Evolutionary conservation across 2,888 invertebrate genomes (phyloP).

Genomic region (Calameuta idolon): DNA sequence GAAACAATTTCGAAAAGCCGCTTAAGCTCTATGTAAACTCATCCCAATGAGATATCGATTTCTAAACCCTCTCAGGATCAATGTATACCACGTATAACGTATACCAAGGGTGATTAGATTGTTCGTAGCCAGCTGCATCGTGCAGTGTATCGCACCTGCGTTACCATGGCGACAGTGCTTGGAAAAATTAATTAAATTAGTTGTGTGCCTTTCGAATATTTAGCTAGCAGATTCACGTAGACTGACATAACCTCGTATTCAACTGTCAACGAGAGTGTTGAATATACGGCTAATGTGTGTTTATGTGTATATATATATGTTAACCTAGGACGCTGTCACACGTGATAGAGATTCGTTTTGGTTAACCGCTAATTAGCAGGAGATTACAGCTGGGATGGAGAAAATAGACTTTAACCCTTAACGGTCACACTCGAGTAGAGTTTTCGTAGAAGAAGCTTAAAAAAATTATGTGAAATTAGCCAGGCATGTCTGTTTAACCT

Average conservation of each 20-base stretch:
- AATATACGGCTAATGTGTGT: neutral
- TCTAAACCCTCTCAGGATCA: neutral
- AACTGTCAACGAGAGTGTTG: neutral
- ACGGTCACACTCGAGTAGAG: too few relatives aligned
- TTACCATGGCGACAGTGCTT: neutral
- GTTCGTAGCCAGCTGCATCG: neutral
- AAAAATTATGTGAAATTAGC: neutral
- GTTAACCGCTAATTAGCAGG: neutral
- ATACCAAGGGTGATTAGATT: neutral
- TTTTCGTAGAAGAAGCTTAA: too few relatives aligned
- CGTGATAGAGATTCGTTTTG: neutral
- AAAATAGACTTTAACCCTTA: too few relatives aligned
- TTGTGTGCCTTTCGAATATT: neutral
- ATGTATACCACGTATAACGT: neutral
- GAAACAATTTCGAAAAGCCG: neutral
- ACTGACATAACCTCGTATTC: neutral
- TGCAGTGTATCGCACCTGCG: neutral
- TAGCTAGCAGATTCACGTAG: neutral
- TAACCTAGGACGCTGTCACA: neutral
- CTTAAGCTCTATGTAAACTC: neutral
- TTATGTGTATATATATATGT: neutral
- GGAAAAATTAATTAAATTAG: neutral
- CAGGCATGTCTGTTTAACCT: neutral
- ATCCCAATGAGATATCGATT: neutral
- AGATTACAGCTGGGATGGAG: neutral